Evolutionary conservation across 2,888 invertebrate genomes (phyloP).

Genomic region (Chymomyza caudatula): DNA sequence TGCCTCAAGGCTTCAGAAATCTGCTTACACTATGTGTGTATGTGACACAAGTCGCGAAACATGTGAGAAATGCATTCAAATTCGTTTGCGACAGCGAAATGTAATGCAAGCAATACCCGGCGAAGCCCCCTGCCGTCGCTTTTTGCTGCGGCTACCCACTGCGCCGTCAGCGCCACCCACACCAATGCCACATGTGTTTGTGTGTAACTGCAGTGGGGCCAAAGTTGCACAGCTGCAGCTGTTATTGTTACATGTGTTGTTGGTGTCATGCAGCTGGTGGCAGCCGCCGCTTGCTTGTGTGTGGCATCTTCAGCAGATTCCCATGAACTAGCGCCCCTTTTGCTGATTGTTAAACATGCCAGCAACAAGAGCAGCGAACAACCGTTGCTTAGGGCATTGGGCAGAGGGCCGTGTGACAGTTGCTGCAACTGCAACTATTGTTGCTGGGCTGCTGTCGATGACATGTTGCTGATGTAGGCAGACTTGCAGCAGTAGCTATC

Average conservation of each 20-base stretch:
- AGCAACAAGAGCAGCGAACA: background rate
- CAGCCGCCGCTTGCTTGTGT: constrained; percentile 33
- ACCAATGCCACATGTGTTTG: constrained; percentile 62
- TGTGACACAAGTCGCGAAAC: background rate
- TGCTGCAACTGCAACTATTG: constrained; percentile 10
- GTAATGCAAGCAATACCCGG: constrained; percentile 41
- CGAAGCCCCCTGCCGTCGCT: background rate
- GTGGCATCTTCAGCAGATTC: constrained; percentile 66
- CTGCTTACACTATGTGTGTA: background rate
- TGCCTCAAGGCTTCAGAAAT: background rate
- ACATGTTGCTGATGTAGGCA: constrained; percentile 10
- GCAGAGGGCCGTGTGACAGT: constrained; percentile 51
- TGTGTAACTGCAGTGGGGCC: too few species aligned
- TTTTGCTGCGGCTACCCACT: too few species aligned
- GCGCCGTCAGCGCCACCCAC: constrained; percentile 43
- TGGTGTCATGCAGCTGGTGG: constrained; percentile 19
- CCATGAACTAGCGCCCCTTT: constrained; percentile 69
- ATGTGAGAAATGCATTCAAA: constrained; percentile 69
- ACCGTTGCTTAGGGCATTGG: background rate
- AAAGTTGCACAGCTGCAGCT: constrained; percentile 39
- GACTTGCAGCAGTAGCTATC: background rate
- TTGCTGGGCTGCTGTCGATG: background rate
- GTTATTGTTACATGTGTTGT: constrained; percentile 11
- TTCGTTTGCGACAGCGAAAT: constrained; percentile 64
- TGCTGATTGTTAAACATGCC: background rate